Conservation (phyloP, 2,113 vertebrate genomes). For the Clinocottus analis region DNA sequence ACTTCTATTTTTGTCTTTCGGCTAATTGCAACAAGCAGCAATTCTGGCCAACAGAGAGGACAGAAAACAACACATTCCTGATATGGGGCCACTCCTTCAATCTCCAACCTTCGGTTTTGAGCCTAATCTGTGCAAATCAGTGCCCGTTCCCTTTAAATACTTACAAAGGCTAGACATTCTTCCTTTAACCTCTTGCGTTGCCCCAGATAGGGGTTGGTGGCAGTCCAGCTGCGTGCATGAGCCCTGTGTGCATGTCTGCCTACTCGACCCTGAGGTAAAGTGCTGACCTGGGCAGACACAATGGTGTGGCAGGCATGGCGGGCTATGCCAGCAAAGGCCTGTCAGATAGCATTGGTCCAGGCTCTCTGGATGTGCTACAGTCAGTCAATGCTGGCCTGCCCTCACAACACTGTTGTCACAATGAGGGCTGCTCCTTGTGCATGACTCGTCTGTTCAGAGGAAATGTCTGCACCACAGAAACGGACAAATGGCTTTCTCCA, state of each 20-base stretch:
- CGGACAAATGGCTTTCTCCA: slow-evolving; percentile 5
- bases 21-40: slow-evolving; percentile 45
- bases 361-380: slow-evolving; percentile 43
- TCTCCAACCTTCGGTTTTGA: slow-evolving; percentile 48
- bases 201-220: slow-evolving; percentile 39
- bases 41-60: slow-evolving; percentile 34
- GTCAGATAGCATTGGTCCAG: slow-evolving; percentile 68
- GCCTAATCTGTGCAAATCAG: slow-evolving; percentile 73
- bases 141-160: slow-evolving; percentile 58
- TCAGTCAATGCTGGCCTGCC: slow-evolving; percentile 32
- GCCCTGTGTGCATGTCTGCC: slow-evolving; percentile 58
- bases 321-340: slow-evolving; percentile 56
- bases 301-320: slow-evolving; percentile 35
- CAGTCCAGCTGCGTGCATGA: slow-evolving; percentile 46
- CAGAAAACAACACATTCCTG: slow-evolving; percentile 65
- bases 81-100: slow-evolving; percentile 45
- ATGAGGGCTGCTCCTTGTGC: slow-evolving; percentile 1
- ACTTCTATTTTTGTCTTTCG: background rate
- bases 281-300: slow-evolving; percentile 72
- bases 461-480: slow-evolving; percentile 16
- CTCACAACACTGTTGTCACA: slow-evolving; percentile 22
- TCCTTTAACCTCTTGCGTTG: slow-evolving; percentile 53
- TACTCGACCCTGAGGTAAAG: slow-evolving; percentile 70
- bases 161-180: slow-evolving; percentile 67
- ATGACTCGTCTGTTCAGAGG: slow-evolving; percentile 9